Base-by-base conservation (phyloP, 2,888 invertebrate species). In the Eurytoma californica region DNA sequence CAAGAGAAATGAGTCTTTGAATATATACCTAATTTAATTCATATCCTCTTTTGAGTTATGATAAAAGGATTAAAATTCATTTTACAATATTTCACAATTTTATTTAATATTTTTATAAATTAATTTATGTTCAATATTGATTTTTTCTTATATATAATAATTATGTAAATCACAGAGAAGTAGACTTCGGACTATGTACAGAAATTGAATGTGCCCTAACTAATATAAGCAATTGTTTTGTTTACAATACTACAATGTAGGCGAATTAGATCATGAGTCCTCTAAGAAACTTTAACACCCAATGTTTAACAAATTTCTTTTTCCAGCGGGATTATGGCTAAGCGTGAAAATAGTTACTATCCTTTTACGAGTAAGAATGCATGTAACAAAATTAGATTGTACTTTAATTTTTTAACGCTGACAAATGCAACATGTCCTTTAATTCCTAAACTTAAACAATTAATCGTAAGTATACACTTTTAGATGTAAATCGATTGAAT, bases 151-250 rank as follows among this genome's bases (percentile, higher is more conserved):
- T 72, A 51, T 47, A 47, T 30, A 76, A 39, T 39, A 39, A 72
- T 72, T 60, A 55, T 57, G n/a, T 74, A 72, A 72, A 80, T 80
- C 80, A 80, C 80, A 80, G 80, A 79, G 70, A 75, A 80, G 76
- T 76, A 67, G 63, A 73, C 53, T 77, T 77, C 20, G 39, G 55
- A 61, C 63, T 58, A 72, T 72, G 16, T 76, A 61, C 67, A 76
- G 28, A 76, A 76, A 72, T 72, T n/a, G 58, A 75, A 61, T 30
- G 67, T 68, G 55, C 20, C 72, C 72, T 76, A 76, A 67, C 63
- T 80, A 72, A n/a, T 9, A 57, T 65, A 72, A 76, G 63, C 66
- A 63, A 39, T 39, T 9, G 9, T 39, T 58, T 65, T 57, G n/a
- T 60, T 58, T 67, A n/a, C 39, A 65, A 51, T 65, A 20, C 51